Evolutionary conservation across 1,140 invertebrate genomes (phyloP), one percentile per base, ranked within the genome.

Genomic region (Drosophila albomicans): DNA sequence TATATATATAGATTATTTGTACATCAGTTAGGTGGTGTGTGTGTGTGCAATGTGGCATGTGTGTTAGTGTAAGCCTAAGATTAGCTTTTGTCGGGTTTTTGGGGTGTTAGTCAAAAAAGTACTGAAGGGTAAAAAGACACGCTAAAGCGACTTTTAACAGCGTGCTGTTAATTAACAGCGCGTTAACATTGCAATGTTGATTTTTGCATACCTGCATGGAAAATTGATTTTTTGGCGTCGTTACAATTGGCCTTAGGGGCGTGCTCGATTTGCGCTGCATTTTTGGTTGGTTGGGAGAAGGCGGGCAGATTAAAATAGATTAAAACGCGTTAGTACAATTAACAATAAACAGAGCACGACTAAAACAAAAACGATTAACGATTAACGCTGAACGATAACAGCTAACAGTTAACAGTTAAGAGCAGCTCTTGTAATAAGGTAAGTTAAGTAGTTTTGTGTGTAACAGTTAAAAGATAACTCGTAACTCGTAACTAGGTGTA

Each of bases 131-230:
- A 32, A 38, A 64, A 16, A 67, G 1, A 73, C 35, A 73, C 63
- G 68, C 59, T 71, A 25, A 80, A 75, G 25, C 66, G 54, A 54
- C 28, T 49, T 56, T 51, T 67, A 72, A 75, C 46, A 70, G 62
- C 45, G 52, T 30, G 65, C 61, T 62, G 48, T 73, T 76, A 85
- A 69, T 78, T 79, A 81, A 85, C 81, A 85, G 81, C 77, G 81
- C 56, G 52, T 15, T 66, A 58, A 77, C 51, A 43, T 35, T 63
- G n/a, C 41, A 7, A 25, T 62, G 62, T 25, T 57, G 16, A 48
- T 81, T 81, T 76, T 81, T 76, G 91, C 91, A 78, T 92, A 92
- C 91, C 91, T 92, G 91, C 91, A 92, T 91, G 76, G 91, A 92
- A 91, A 82, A 92, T 79, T 91, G 91, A 71, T 63, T 92, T 91